Evolutionary conservation across 1,140 invertebrate genomes (phyloP).

Genomic region (Drosophila subpulchrella): DNA sequence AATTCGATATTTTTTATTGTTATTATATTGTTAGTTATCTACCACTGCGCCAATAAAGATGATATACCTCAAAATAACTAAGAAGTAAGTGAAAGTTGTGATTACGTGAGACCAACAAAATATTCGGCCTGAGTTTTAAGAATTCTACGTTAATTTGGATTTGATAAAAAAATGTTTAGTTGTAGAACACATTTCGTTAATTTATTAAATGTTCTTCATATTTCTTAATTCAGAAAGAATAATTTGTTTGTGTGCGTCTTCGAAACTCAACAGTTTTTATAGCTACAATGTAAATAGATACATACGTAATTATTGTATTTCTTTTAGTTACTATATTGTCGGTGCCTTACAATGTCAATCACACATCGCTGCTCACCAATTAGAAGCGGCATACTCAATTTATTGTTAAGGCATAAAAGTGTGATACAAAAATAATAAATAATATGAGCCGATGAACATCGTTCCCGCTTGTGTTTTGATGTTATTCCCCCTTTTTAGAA

Average conservation of each 20-base stretch:
- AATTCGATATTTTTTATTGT: background rate
- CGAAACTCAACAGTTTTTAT: background rate
- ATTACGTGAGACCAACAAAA: background rate
- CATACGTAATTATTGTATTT: background rate
- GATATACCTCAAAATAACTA: too few relatives aligned
- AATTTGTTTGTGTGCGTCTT: too few relatives aligned
- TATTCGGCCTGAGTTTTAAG: too few relatives aligned
- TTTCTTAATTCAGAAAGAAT: too few relatives aligned
- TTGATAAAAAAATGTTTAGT: too few relatives aligned
- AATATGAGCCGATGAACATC: conserved; percentile 16
- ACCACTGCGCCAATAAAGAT: background rate
- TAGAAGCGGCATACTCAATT: conserved; percentile 1
- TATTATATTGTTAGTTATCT: background rate
- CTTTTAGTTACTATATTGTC: background rate
- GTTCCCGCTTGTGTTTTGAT: too few relatives aligned
- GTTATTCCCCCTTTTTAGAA: background rate
- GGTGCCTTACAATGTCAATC: conserved; percentile 13
- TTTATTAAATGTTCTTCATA: too few relatives aligned
- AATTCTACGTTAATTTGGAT: too few relatives aligned
- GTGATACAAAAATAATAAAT: conserved; percentile 13
- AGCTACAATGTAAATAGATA: background rate
- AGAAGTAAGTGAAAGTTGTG: background rate
- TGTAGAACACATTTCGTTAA: too few relatives aligned
- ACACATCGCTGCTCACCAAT: background rate
- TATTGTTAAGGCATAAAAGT: background rate